A percentile compares a stretch with the other conserved stretches of the same genome.
Conservation (phyloP, 2,888 invertebrate species). For the Mystacides longicornis region DNA sequence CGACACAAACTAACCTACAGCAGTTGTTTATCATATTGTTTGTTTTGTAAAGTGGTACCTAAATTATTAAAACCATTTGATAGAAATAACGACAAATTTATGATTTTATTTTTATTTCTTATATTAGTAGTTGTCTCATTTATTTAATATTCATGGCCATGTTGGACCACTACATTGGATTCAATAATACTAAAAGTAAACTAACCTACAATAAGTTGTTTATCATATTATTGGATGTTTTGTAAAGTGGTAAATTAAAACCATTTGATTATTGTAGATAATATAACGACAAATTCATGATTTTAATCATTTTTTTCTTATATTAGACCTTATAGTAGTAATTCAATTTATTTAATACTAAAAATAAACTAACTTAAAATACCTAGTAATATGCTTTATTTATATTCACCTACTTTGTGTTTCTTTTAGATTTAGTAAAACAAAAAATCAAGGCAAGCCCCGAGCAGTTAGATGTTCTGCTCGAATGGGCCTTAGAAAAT, state of each 20-base stretch:
- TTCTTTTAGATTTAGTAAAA: not conserved
- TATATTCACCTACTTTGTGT: not conserved
- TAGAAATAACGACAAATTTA: not conserved
- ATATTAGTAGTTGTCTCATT: not conserved
- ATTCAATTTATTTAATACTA: not conserved
- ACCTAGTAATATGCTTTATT: not conserved
- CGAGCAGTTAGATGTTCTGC: not conserved
- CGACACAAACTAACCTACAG: not conserved
- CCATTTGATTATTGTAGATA: not conserved
- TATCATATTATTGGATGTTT: not conserved
- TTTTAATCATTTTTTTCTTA: not conserved
- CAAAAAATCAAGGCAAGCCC: not conserved
- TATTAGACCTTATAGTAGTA: not conserved
- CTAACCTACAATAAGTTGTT: not conserved
- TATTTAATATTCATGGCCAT: not conserved
- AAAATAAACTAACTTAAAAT: not conserved
- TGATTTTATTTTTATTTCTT: not conserved
- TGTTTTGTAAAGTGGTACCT: not conserved
- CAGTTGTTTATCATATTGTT: not conserved
- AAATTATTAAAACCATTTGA: not conserved
- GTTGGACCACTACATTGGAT: not conserved
- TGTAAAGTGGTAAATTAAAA: not conserved
- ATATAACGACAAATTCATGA: not conserved
- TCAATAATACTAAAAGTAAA: not conserved
- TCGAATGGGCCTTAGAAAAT: not conserved